Percentiles rank a stretch among this genome's conserved stretches.
phyloP scores from a whole-genome alignment of 1,140 invertebrate species.

The Thaumetopoea pityocampa region DNA sequence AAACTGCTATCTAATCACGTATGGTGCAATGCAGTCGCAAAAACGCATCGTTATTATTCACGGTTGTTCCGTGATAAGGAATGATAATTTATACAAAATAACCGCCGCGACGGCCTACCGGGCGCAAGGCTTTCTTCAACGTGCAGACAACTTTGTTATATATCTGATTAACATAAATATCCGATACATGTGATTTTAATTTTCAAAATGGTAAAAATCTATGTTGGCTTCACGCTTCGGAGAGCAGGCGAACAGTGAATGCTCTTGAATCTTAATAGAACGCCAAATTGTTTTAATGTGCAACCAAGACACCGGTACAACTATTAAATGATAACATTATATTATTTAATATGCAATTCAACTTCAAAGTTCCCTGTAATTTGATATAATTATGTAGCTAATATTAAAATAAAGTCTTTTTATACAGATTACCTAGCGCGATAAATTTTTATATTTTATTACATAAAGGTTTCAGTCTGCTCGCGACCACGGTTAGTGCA shows the following conservation, averaged over 20 bases:
- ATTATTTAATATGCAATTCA: too few species aligned
- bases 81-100: constrained; percentile 17
- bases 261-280: constrained; percentile 21
- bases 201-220: constrained; percentile 22
- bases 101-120: constrained; percentile 9
- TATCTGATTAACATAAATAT: constrained; percentile 34
- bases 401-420: too few species aligned
- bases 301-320: not conserved
- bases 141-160: constrained; percentile 34
- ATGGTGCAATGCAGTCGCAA: constrained; percentile 3
- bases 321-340: too few species aligned
- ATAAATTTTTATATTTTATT: too few species aligned
- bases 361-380: too few species aligned
- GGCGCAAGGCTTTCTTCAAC: constrained; percentile 3
- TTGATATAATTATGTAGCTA: too few species aligned
- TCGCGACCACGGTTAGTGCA: too few species aligned
- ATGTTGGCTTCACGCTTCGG: constrained; percentile 26
- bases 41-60: constrained; percentile 12
- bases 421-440: too few species aligned
- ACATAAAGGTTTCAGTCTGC: too few species aligned
- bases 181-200: constrained; percentile 12
- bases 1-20: constrained; percentile 2
- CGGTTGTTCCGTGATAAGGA: constrained; percentile 6
- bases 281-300: constrained; percentile 3
- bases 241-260: constrained; percentile 20